phyloP scores from a whole-genome alignment of 2,113 vertebrate species.

The Condylura cristata region DNA sequence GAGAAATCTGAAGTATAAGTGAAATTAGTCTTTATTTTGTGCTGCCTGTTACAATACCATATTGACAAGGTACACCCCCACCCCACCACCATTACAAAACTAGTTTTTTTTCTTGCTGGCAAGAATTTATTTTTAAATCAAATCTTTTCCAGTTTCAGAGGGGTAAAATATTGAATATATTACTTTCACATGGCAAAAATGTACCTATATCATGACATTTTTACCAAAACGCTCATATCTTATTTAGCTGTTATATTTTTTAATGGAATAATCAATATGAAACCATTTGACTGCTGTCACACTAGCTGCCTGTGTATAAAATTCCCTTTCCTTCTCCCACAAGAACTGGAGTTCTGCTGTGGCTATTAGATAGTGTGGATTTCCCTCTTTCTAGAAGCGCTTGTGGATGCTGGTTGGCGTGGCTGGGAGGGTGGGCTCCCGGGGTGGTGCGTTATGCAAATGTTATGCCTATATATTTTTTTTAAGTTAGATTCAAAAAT shows the following conservation, averaged over 20 bases:
- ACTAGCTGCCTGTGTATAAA: constrained; percentile 43
- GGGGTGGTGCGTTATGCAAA: constrained; percentile 74
- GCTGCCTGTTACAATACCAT: not conserved
- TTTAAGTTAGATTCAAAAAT: constrained; percentile 78
- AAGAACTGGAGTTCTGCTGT: constrained; percentile 15
- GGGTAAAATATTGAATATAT: constrained; percentile 43
- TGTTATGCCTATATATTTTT: constrained; percentile 63
- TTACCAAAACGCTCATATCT: constrained; percentile 62
- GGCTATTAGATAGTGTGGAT: constrained; percentile 36
- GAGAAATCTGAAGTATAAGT: not conserved
- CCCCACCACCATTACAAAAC: constrained; percentile 57
- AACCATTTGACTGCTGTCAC: constrained; percentile 60
- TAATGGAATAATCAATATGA: constrained; percentile 74
- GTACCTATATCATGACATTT: constrained; percentile 34
- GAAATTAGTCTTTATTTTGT: constrained; percentile 36
- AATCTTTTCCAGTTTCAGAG: constrained; percentile 61
- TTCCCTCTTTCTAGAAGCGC: constrained; percentile 71
- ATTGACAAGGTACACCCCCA: constrained; percentile 19
- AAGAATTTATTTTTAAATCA: constrained; percentile 64
- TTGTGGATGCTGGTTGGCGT: not conserved
- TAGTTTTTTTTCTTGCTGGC: constrained; percentile 45
- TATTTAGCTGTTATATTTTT: constrained; percentile 68
- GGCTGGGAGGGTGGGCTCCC: not conserved
- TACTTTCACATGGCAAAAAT: constrained; percentile 47
- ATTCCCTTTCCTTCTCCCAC: constrained; percentile 41